phyloP scores from a whole-genome alignment of 1,140 invertebrate species.

The Drosophila lacertosa region DNA sequence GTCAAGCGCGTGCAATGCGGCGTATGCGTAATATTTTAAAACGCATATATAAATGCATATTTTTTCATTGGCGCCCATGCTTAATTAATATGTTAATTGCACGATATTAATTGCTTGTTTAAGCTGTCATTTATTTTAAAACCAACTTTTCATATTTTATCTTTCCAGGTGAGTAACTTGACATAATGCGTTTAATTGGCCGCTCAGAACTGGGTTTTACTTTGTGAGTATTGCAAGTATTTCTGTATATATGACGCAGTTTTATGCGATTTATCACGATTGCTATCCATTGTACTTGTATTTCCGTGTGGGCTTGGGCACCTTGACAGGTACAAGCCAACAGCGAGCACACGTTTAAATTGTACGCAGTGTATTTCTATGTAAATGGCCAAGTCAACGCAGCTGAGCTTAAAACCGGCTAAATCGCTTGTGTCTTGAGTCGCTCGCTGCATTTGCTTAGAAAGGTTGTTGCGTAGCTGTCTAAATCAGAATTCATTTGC shows the following conservation, averaged over 20 bases:
- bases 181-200: constrained; percentile 61
- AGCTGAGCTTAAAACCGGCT: neutral
- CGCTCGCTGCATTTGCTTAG: constrained; percentile 6
- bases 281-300: constrained; percentile 43
- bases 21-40: constrained; percentile 63
- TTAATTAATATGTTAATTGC: constrained; percentile 28
- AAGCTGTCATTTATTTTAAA: constrained; percentile 29
- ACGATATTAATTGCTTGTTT: constrained; percentile 36
- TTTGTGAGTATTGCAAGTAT: constrained; percentile 42
- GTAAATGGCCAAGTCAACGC: constrained; percentile 11
- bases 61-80: constrained; percentile 38
- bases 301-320: constrained; percentile 69
- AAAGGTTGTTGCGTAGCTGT: constrained; percentile 2
- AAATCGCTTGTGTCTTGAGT: neutral
- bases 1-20: constrained; percentile 35
- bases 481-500: constrained; percentile 4
- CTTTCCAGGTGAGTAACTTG: constrained; percentile 73
- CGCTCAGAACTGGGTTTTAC: too few relatives aligned
- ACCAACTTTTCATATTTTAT: constrained; percentile 36
- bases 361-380: constrained; percentile 4
- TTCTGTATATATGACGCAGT: constrained; percentile 33
- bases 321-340: constrained; percentile 55
- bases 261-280: constrained; percentile 37
- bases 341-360: neutral
- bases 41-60: constrained; percentile 6